Percentiles rank a stretch among this genome's conserved stretches.
These are phyloP conservation scores for Cuculus canorus DNA, from an alignment of 2,797 vertebrate species.

Conservation along the genomic window DNA sequence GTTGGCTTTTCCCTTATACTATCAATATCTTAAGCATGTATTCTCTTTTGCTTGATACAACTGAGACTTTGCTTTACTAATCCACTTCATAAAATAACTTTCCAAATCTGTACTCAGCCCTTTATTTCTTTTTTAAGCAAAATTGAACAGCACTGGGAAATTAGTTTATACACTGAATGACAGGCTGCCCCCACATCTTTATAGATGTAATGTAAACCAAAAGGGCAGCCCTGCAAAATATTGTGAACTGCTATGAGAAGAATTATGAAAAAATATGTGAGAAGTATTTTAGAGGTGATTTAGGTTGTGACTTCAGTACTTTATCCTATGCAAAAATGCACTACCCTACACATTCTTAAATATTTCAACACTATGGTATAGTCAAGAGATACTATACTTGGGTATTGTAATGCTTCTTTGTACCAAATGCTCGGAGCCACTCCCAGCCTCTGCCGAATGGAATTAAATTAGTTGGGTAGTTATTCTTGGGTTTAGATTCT, in stretches of 20 bases:
- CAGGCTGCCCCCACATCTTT: background rate
- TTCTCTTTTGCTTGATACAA: background rate
- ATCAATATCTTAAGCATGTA: background rate
- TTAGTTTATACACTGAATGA: background rate
- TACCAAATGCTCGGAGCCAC: background rate
- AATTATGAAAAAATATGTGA: background rate
- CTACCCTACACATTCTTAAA: background rate
- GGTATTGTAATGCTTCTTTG: background rate
- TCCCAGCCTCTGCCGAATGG: background rate
- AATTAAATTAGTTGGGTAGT: background rate
- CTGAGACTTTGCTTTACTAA: background rate
- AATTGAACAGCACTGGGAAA: background rate
- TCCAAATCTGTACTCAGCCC: background rate
- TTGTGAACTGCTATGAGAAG: background rate
- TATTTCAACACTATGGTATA: background rate
- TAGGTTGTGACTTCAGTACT: background rate
- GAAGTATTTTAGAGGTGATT: background rate
- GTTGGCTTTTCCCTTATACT: background rate
- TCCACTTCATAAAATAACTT: background rate
- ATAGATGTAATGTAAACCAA: background rate
- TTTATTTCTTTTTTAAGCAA: background rate
- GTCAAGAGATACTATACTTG: background rate
- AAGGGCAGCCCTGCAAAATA: background rate
- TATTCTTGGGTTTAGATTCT: background rate
- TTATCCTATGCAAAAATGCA: background rate